These are phyloP conservation scores for Desmodus rotundus DNA, from an alignment of 2,113 vertebrate species.

Conservation along the genomic window DNA sequence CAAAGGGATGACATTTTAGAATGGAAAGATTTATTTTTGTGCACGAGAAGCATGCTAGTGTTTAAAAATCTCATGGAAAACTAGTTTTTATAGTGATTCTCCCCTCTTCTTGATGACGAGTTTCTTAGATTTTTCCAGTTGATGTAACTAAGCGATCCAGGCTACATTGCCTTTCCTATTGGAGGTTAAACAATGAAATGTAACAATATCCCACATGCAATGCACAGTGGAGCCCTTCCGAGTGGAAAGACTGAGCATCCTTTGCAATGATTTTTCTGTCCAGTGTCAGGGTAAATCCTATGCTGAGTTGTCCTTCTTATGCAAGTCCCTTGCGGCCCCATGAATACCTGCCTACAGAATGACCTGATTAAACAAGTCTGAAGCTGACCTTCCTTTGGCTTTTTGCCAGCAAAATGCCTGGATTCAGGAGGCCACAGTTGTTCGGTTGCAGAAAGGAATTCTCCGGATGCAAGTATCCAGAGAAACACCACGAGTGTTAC, in stretches of 20 bases:
- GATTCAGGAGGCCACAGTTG: not conserved
- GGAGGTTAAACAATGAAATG: not conserved
- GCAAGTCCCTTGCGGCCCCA: not conserved
- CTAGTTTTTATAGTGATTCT: not conserved
- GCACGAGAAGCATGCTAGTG: not conserved
- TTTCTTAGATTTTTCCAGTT: conserved; percentile 25
- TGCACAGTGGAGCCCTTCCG: not conserved
- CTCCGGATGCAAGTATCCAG: not conserved
- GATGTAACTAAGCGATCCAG: not conserved
- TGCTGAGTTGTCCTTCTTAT: not conserved
- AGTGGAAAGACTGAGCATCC: not conserved
- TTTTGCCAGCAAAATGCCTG: not conserved
- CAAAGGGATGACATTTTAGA: not conserved
- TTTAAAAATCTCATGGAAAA: not conserved
- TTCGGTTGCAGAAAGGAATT: not conserved
- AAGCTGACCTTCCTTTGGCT: not conserved
- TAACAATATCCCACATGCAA: not conserved
- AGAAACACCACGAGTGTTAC: not conserved
- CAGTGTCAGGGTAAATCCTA: not conserved
- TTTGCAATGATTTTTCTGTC: not conserved
- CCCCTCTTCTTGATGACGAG: not conserved
- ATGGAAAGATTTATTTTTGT: not conserved
- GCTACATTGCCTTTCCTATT: not conserved
- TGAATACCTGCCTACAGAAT: not conserved
- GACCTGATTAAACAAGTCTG: not conserved